Evolutionary conservation across 2,113 vertebrate genomes (phyloP).

Genomic region (Amia ocellicauda): DNA sequence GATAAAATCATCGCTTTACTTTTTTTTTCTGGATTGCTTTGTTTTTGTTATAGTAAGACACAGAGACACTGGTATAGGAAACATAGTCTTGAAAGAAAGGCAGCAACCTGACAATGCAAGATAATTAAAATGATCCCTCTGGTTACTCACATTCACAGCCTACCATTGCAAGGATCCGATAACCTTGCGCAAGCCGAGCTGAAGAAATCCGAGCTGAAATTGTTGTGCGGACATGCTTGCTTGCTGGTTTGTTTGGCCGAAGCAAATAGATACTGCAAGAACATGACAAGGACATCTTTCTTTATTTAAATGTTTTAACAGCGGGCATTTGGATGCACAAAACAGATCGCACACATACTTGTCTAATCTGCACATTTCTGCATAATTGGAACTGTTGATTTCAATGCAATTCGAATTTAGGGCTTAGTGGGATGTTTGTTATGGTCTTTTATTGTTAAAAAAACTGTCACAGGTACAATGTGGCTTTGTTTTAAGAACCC

Average conservation of each 20-base stretch:
- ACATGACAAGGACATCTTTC: neutral
- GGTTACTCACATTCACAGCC: slow-evolving; percentile 6
- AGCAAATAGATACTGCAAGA: neutral
- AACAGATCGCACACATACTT: no score
- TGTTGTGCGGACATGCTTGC: no score
- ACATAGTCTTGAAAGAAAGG: neutral
- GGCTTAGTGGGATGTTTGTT: no score
- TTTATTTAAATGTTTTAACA: no score
- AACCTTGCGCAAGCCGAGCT: neutral
- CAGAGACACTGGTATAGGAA: neutral
- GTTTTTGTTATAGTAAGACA: neutral
- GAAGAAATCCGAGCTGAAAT: no score
- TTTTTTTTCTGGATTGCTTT: neutral
- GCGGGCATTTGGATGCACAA: no score
- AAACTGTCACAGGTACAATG: neutral
- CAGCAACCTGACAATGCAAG: slow-evolving; percentile 13
- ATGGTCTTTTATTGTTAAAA: slow-evolving; percentile 11
- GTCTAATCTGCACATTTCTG: no score
- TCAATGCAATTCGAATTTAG: no score
- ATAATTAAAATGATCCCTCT: slow-evolving; percentile 33
- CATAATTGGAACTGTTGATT: no score
- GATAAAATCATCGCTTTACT: neutral
- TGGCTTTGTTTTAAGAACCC: neutral
- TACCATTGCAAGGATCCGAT: neutral
- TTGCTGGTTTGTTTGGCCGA: neutral